A percentile compares a stretch with the other conserved stretches of the same genome.
phyloP scores from a whole-genome alignment of 2,888 invertebrate genomes.

The Zygaena filipendulae region DNA sequence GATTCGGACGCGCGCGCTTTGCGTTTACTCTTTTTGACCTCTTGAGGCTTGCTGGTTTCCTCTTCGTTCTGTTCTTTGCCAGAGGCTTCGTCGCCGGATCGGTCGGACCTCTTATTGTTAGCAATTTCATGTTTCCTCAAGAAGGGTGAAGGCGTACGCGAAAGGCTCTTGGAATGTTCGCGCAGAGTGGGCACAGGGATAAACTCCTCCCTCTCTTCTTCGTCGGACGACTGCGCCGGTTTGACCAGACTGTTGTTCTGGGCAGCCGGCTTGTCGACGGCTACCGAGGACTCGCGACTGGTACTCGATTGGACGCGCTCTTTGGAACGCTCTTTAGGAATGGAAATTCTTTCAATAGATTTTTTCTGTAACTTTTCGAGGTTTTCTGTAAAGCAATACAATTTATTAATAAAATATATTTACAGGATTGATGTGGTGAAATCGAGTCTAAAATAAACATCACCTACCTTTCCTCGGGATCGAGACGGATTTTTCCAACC shows the following conservation, averaged over 20 bases:
- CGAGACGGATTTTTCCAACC: conserved; percentile 57
- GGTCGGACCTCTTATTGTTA: conserved; percentile 46
- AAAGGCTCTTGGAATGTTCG: conserved; percentile 79
- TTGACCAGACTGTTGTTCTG: conserved; percentile 36
- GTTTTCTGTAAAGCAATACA: conserved; percentile 31
- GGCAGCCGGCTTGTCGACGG: conserved; percentile 37
- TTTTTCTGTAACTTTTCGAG: conserved; percentile 44
- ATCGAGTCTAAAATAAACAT: conserved; percentile 1
- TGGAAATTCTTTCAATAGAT: conserved; percentile 41
- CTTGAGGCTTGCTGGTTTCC: conserved; percentile 35
- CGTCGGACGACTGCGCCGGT: conserved; percentile 44
- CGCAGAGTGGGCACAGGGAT: conserved; percentile 42
- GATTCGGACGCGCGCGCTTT: conserved; percentile 63
- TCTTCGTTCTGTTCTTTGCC: conserved; percentile 59
- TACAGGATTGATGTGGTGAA: too few relatives aligned
- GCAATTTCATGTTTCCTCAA: conserved; percentile 75
- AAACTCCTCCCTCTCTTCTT: conserved; percentile 52
- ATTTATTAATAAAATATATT: not conserved
- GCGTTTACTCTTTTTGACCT: conserved; percentile 56
- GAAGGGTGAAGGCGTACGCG: conserved; percentile 89
- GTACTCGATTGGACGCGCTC: conserved; percentile 51
- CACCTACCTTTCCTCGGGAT: conserved; percentile 53
- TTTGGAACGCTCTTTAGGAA: conserved; percentile 37
- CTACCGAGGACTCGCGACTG: conserved; percentile 56
- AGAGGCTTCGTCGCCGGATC: conserved; percentile 51